Evolutionary conservation across 2,888 invertebrate species (phyloP).

Genomic region (Ceramica pisi): DNA sequence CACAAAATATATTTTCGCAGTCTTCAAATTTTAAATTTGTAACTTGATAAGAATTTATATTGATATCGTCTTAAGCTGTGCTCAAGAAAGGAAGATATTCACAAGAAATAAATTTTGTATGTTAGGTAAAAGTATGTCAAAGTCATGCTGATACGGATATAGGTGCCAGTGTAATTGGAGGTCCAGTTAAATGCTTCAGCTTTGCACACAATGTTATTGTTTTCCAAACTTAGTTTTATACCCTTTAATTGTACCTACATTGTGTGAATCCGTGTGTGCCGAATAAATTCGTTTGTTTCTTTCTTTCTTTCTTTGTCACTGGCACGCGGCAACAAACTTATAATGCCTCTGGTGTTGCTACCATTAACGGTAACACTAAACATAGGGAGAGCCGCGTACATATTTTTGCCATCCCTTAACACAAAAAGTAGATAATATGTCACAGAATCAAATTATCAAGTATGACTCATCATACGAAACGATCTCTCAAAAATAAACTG

Average conservation of each 20-base stretch:
- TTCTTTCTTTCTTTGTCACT: not conserved
- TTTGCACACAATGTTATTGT: no score
- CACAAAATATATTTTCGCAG: conserved; percentile 32
- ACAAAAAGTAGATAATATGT: conserved; percentile 7
- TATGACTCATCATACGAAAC: conserved; percentile 37
- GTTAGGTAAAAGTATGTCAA: no score
- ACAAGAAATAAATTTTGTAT: not conserved
- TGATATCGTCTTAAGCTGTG: not conserved
- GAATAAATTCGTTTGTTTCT: no score
- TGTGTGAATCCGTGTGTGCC: no score
- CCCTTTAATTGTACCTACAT: no score
- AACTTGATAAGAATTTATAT: conserved; percentile 31
- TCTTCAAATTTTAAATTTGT: conserved; percentile 50
- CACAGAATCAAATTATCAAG: conserved; percentile 34
- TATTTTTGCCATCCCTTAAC: not conserved
- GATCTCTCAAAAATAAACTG: conserved; percentile 48
- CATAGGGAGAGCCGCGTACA: not conserved
- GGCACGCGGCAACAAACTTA: not conserved
- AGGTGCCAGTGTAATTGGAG: not conserved
- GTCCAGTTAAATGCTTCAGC: no score
- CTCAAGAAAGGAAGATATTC: not conserved
- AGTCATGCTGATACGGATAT: not conserved
- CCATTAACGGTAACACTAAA: not conserved
- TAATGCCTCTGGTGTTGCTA: not conserved
- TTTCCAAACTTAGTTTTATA: no score